phyloP scores from a whole-genome alignment of 2,797 vertebrate species.

The Takifugu rubripes region DNA sequence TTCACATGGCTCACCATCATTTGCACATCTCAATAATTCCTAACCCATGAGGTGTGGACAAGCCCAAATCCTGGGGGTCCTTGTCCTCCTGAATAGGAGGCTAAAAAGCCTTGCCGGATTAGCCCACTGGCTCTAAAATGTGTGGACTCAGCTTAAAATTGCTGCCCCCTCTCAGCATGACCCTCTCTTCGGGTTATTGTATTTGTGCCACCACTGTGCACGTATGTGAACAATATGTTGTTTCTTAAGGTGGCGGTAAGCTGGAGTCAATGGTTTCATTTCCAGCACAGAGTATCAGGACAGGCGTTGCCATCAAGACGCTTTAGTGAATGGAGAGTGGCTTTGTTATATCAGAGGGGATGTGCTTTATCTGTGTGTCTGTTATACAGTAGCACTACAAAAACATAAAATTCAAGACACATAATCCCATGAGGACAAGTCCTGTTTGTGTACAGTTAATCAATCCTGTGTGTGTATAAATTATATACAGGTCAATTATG shows the following conservation, averaged over 20 bases:
- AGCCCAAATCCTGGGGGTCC: slow-evolving; percentile 71
- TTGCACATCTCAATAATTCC: slow-evolving; percentile 62
- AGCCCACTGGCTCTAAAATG: slow-evolving; percentile 67
- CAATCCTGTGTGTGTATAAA: neutral
- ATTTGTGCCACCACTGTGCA: slow-evolving; percentile 51
- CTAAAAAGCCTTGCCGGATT: slow-evolving; percentile 73
- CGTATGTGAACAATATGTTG: slow-evolving; percentile 63
- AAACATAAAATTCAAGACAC: no score
- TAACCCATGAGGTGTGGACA: slow-evolving; percentile 76
- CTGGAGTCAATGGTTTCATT: slow-evolving; percentile 64
- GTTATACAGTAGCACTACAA: no score
- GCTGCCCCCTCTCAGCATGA: slow-evolving; percentile 59
- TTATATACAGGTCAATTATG: neutral
- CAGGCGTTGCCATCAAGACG: slow-evolving; percentile 32
- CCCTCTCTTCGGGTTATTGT: slow-evolving; percentile 56
- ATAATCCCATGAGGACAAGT: neutral
- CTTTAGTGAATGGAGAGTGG: slow-evolving; percentile 30
- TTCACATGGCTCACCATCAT: slow-evolving; percentile 42
- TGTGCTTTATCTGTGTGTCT: neutral
- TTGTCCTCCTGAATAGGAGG: slow-evolving; percentile 71
- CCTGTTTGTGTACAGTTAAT: neutral
- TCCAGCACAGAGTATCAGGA: slow-evolving; percentile 32
- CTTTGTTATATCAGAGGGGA: slow-evolving; percentile 8
- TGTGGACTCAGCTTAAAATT: slow-evolving; percentile 74
- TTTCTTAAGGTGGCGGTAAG: slow-evolving; percentile 66